Conservation (phyloP, 2,888 invertebrate species). For the Euphydryas editha region DNA sequence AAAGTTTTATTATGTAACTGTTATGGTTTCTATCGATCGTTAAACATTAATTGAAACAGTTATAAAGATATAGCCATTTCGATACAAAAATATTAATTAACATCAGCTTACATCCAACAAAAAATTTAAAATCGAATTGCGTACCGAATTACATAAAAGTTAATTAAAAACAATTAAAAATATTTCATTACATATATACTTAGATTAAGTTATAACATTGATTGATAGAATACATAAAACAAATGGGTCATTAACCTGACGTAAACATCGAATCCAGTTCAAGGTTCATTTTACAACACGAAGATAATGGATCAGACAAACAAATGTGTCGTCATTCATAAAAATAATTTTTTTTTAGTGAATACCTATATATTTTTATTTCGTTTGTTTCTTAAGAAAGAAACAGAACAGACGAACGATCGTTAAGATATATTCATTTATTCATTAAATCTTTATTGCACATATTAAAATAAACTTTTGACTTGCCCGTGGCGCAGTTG, state of each 20-base stretch:
- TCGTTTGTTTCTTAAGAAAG: background rate
- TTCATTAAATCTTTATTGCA: too few species aligned
- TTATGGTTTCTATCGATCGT: too few species aligned
- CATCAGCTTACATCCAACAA: too few species aligned
- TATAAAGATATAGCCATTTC: too few species aligned
- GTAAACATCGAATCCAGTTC: conserved; percentile 22
- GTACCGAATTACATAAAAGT: background rate
- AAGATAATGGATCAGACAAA: conserved; percentile 20
- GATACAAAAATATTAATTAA: too few species aligned
- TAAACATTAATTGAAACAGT: too few species aligned
- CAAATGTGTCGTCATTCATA: conserved; percentile 22
- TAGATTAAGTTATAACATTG: background rate
- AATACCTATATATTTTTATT: background rate
- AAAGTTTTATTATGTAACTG: too few species aligned
- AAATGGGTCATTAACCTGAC: conserved; percentile 30
- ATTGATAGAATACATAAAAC: background rate
- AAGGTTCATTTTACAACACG: conserved; percentile 23
- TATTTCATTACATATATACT: background rate
- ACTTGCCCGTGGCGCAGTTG: too few species aligned
- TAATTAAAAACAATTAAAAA: background rate
- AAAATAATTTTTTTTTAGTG: conserved; percentile 22
- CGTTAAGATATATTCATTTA: background rate
- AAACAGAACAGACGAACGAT: background rate
- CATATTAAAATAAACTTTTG: too few species aligned
- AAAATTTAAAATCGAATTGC: background rate